Base-by-base conservation (phyloP, 2,888 invertebrate genomes). In the Papilio gigon region DNA sequence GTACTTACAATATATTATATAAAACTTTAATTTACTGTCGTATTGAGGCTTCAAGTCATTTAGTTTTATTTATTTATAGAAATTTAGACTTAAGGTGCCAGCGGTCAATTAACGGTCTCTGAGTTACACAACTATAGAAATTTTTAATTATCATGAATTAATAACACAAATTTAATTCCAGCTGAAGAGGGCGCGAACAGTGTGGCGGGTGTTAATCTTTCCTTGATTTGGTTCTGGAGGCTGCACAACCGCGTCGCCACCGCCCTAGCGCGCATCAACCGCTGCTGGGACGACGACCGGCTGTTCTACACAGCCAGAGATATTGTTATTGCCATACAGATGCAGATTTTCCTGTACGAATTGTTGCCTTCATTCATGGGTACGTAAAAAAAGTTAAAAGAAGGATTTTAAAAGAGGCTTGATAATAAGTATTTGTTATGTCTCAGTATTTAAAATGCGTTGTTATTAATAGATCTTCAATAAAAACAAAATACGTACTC, bases 281-380 rank as follows among this genome's bases (percentile, higher is more conserved):
- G 83, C 0, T 80, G 80, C 63, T 85, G 85, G 85, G 72, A 74
- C 20, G 85, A 86, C 22, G 79, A 84, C 0, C 76, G 72, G 47
- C 71, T 84, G 0, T 85, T 82, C 68, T 64, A 76, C 17, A 75
- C 73, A 0, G 76, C 85, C 0, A 75, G 83, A 68, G 82, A 84
- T n/a, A 84, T 85, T 14, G 77, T 78, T 35, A 84, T 84, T 8
- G 83, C 83, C 14, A 72, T 73, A 9, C 69, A 42, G 3, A 56
- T 77, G 61, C 83, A 84, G 68, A 78, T 85, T 17, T 75, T 73
- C 35, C 75, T 76, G 12, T 80, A 84, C 53, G 85, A 85, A 62
- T 27, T 82, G 27, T 40, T 78, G 50, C 73, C 82, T 1, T 68
- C 72, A 5, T 58, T 83, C 9, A 50, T 85, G 71, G 85, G 85